These are phyloP conservation scores for Metellina segmentata DNA, from an alignment of 2,888 invertebrate species.

Conservation along the genomic window DNA sequence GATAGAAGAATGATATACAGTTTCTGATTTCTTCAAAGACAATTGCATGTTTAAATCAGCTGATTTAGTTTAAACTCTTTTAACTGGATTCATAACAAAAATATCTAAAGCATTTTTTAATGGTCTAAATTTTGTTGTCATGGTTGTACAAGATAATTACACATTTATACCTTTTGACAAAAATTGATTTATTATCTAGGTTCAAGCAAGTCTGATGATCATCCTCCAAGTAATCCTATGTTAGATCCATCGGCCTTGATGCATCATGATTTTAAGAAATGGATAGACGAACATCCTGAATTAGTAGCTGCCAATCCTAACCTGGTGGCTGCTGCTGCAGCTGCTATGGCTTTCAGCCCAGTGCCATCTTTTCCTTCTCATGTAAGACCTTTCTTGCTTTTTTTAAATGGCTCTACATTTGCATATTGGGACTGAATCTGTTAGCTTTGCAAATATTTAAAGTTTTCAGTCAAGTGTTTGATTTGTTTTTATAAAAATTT, in stretches of 20 bases:
- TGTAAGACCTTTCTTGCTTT: slow-evolving; percentile 60
- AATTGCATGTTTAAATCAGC: neutral
- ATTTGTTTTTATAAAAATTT: no score
- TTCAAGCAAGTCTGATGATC: slow-evolving; percentile 61
- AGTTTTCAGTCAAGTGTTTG: no score
- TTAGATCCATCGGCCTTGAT: slow-evolving; percentile 76
- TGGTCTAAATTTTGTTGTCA: neutral
- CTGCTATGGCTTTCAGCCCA: slow-evolving; percentile 75
- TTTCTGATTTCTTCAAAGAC: neutral
- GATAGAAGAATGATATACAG: no score
- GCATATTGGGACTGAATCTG: neutral
- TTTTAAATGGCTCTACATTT: neutral
- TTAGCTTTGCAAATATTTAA: no score
- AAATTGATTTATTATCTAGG: slow-evolving; percentile 36
- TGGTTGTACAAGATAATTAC: neutral
- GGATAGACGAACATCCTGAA: slow-evolving; percentile 79
- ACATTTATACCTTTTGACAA: neutral
- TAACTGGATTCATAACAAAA: neutral
- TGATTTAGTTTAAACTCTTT: neutral
- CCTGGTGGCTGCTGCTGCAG: slow-evolving; percentile 77
- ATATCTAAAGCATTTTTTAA: neutral
- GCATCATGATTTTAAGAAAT: slow-evolving; percentile 78
- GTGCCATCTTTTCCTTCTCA: slow-evolving; percentile 76
- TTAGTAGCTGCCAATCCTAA: slow-evolving; percentile 77
- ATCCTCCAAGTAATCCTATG: slow-evolving; percentile 64